Conservation (phyloP, 1,140 invertebrate species). For the Aphaenogaster rudis region DNA sequence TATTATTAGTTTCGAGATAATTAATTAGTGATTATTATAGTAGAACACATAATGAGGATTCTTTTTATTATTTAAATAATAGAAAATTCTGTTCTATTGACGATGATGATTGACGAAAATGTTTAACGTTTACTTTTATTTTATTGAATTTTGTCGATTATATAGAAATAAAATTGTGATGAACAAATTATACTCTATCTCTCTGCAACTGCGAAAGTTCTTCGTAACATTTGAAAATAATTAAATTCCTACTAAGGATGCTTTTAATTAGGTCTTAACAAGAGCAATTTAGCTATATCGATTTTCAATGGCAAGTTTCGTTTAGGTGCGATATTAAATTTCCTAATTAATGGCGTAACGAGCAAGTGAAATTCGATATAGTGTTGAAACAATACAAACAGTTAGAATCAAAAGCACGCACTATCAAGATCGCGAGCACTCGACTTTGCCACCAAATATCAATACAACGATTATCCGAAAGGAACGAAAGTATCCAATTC, state of each 20-base stretch:
- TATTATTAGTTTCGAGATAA: neutral
- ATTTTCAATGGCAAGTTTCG: slow-evolving; percentile 47
- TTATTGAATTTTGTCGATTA: neutral
- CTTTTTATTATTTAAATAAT: neutral
- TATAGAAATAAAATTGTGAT: neutral
- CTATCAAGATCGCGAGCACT: neutral
- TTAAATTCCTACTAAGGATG: slow-evolving; percentile 40
- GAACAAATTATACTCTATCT: slow-evolving; percentile 19
- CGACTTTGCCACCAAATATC: slow-evolving; percentile 37
- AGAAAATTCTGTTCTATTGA: neutral
- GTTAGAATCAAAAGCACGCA: neutral
- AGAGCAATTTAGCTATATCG: slow-evolving; percentile 36
- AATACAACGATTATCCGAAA: slow-evolving; percentile 53
- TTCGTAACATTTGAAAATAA: slow-evolving; percentile 13
- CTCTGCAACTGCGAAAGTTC: slow-evolving; percentile 8
- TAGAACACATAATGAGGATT: neutral
- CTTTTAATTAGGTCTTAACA: slow-evolving; percentile 41
- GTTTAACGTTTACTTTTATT: neutral
- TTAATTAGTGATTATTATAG: neutral
- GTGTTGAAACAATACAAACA: slow-evolving; percentile 20
- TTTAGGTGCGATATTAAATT: slow-evolving; percentile 40
- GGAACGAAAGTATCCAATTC: slow-evolving; percentile 47
- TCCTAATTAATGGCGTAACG: slow-evolving; percentile 36
- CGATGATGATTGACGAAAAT: neutral
- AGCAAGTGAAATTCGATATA: slow-evolving; percentile 22